Base-by-base conservation (phyloP, 2,797 vertebrate species). In the Hipposideros larvatus region DNA sequence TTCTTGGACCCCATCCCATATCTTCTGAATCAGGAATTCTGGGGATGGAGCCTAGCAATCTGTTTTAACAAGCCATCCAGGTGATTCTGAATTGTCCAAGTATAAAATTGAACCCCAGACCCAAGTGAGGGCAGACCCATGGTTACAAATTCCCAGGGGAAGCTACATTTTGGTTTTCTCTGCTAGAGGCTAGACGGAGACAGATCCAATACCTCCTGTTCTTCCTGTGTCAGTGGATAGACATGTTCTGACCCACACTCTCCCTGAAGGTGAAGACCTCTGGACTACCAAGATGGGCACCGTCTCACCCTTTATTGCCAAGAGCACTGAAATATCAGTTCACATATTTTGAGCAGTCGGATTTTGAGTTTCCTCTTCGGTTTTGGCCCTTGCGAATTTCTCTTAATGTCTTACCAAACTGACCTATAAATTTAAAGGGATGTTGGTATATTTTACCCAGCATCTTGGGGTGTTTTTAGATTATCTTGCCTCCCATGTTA, bases 351-450 rank as follows among this genome's bases (percentile, higher is more conserved):
- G 37, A 66, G 51, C 59, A 57, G 15, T 85, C 59, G 59, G 71
- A 61, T 65, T 93, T 80, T 86, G 77, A 43, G 21, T 88, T 82
- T 91, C 46, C 66, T 88, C 41, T 88, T 94, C 16, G 19, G 34
- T 91, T 91, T 82, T 66, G 41, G 19, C 90, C 79, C 66, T 53
- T 77, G 66, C 74, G 75, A 78, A 77, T 96, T 71, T 88, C 65
- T 89, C 68, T 80, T 87, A 34, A 74, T 70, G 71, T 92, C 46
- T 85, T n/a, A 41, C 10, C 24, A n/a, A 91, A 46, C 73, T 91
- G 90, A 86, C 66, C 73, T 90, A 51, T 61, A 73, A 85, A 71
- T 68, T 48, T 74, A 53, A 79, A 79, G 75, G 70, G 70, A 22
- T 82, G 28, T 73, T 86, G 34, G 37, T 89, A 24, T 46, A 70